Base-by-base conservation (phyloP, 2,888 invertebrate species). In the Disparrhopalites patrizii region DNA sequence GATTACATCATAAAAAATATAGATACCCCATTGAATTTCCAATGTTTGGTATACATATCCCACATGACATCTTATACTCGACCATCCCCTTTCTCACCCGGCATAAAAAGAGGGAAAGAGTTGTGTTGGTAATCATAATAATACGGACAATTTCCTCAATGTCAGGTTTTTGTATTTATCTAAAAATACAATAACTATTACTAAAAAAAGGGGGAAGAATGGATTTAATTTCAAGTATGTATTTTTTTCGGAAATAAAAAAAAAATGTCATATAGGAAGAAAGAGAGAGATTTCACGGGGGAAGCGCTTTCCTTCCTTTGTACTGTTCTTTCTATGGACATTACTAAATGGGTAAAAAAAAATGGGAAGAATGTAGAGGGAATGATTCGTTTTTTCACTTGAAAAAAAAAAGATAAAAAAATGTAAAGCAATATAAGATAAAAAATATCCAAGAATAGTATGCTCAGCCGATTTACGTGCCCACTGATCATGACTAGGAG, bases 221-320 rank as follows among this genome's bases (percentile, higher is more conserved):
- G 5, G 43, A 43, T 43, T 5, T 43, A 43, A 43, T 15, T 43
- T 43, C n/a, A 10, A 15, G n/a, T 43, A 15, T 43, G n/a, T n/a
- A n/a, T n/a, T n/a, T n/a, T n/a, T n/a, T n/a, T n/a, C n/a, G n/a
- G n/a, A n/a, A n/a, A n/a, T n/a, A n/a, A n/a, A n/a, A n/a, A n/a
- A n/a, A n/a, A n/a, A n/a, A n/a, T n/a, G n/a, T n/a, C n/a, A n/a
- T n/a, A n/a, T n/a, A n/a, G n/a, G 7, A 43, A 15, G n/a, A 43
- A 43, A 43, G 20, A 43, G 20, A 43, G 43, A 10, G 43, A 43
- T 43, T 43, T 43, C 43, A 43, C 43, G 43, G 43, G 20, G 43
- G 8, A 43, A 5, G 43, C 43, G 20, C 43, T 43, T 43, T 15
- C 43, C 20, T 43, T 43, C 5, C 8, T 10, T 43, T 5, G 43